phyloP scores from a whole-genome alignment of 2,888 invertebrate genomes.

The Chalcis sispes region DNA sequence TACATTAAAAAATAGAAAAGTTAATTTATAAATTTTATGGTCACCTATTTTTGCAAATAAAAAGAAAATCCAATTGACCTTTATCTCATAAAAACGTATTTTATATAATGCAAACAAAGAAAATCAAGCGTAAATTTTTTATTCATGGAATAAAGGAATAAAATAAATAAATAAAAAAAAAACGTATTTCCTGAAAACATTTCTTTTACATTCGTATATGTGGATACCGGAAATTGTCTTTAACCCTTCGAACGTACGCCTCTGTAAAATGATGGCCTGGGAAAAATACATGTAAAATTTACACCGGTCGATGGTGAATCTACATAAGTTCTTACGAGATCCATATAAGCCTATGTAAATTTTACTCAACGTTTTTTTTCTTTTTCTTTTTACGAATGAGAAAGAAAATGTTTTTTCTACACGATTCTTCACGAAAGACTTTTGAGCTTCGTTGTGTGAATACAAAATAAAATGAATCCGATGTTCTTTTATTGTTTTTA shows the following conservation, averaged over 20 bases:
- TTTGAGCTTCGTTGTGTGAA: no score
- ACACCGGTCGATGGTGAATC: conserved; percentile 39
- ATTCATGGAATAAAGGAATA: not conserved
- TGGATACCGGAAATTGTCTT: conserved; percentile 25
- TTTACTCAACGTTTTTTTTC: conserved; percentile 14
- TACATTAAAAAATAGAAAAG: no score
- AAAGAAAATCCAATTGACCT: no score
- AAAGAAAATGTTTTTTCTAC: no score
- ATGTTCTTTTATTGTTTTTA: no score
- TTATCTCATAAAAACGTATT: no score
- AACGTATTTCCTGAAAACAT: conserved; percentile 4
- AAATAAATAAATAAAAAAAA: not conserved
- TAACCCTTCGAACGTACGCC: not conserved
- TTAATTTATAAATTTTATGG: no score
- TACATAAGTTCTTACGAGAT: conserved; percentile 28
- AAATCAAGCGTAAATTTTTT: conserved; percentile 1
- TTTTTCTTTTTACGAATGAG: no score
- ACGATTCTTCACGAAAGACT: no score
- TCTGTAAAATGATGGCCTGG: conserved; percentile 13
- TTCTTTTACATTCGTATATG: not conserved
- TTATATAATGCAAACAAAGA: no score
- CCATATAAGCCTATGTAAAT: conserved; percentile 28
- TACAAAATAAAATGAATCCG: no score
- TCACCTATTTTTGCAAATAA: no score
- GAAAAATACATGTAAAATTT: conserved; percentile 39